Conservation (phyloP, 2,797 vertebrate genomes). For the Sternarchorhynchus goeldii region DNA sequence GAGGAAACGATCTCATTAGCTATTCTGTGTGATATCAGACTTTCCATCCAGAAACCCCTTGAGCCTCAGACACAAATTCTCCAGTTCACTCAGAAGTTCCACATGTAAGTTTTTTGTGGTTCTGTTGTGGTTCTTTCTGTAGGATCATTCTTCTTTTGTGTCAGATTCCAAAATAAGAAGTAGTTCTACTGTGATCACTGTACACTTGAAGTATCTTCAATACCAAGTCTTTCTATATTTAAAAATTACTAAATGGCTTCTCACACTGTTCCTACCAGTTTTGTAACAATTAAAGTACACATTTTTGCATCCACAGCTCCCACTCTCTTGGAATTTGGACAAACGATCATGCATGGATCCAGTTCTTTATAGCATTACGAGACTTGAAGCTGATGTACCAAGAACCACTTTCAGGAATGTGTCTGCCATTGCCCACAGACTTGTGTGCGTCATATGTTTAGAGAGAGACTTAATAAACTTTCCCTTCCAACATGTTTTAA, state of each 20-base stretch:
- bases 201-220: too few species aligned
- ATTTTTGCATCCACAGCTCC: too few species aligned
- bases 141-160: too few species aligned
- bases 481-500: not conserved
- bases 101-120: too few species aligned
- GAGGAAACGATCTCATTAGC: slow-evolving; percentile 8
- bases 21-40: slow-evolving; percentile 15
- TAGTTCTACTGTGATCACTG: too few species aligned
- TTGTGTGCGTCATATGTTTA: not conserved
- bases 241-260: too few species aligned
- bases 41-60: not conserved
- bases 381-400: not conserved
- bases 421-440: not conserved
- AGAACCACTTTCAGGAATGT: not conserved
- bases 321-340: not conserved
- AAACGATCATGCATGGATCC: not conserved
- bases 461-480: not conserved
- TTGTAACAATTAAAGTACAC: too few species aligned
- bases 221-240: too few species aligned
- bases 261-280: too few species aligned
- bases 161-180: too few species aligned
- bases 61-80: not conserved
- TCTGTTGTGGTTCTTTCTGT: too few species aligned
- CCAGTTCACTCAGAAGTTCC: not conserved
- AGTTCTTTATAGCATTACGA: not conserved